These are phyloP conservation scores for Heliangelus exortis DNA, from an alignment of 2,797 vertebrate species.

Conservation along the genomic window DNA sequence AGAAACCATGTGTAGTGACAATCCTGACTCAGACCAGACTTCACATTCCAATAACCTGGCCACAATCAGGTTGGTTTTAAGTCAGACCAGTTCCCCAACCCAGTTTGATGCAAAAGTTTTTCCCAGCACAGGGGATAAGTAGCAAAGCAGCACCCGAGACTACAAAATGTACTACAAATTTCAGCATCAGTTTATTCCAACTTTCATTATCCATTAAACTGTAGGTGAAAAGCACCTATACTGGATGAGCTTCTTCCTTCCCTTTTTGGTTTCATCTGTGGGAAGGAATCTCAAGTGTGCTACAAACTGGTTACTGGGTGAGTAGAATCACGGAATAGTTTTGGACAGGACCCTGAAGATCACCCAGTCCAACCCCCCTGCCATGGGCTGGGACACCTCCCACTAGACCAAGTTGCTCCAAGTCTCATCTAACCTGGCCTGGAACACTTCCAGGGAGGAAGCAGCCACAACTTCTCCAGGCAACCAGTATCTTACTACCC, in stretches of 20 bases:
- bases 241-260: neutral
- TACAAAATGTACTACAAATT: neutral
- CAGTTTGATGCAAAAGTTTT: neutral
- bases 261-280: fast-evolving
- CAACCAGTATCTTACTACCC: fast-evolving
- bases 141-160: neutral
- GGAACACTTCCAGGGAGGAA: neutral
- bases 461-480: neutral
- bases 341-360: neutral
- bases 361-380: neutral
- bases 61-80: neutral
- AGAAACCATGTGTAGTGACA: neutral
- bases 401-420: neutral
- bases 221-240: neutral
- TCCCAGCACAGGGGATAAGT: neutral
- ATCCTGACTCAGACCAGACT: neutral
- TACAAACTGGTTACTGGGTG: fast-evolving
- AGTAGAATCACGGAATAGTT: neutral
- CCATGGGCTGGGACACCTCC: fast-evolving
- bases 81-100: neutral
- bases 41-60: neutral
- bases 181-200: neutral
- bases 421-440: neutral
- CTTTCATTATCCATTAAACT: neutral
- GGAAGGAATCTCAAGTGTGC: fast-evolving